A percentile compares a stretch with the other conserved stretches of the same genome.
Evolutionary conservation across 2,888 invertebrate genomes (phyloP).

Genomic region (Pollenia amentaria): DNA sequence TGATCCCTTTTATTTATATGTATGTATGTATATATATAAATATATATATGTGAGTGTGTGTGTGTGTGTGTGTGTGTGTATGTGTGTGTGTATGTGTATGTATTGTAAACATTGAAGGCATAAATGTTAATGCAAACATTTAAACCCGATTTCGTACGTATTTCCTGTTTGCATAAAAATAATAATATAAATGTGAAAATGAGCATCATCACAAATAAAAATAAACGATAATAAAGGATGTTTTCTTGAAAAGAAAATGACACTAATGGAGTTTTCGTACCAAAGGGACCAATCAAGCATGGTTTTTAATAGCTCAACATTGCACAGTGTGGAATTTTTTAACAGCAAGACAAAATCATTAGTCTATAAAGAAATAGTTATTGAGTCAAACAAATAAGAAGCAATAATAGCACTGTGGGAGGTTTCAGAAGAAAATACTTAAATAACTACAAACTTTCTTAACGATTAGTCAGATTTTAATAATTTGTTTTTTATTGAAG

Average conservation of each 20-base stretch:
- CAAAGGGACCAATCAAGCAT: not conserved
- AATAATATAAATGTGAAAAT: slow-evolving; percentile 25
- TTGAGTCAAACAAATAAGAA: no score
- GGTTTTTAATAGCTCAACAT: not conserved
- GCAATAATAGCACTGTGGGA: no score
- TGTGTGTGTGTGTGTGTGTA: not conserved
- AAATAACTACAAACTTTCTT: no score
- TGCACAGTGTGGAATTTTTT: no score
- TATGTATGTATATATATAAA: no score
- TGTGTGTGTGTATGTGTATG: not conserved
- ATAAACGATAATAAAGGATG: not conserved
- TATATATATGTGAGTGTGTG: not conserved
- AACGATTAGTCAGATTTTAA: no score
- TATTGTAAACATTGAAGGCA: slow-evolving; percentile 14
- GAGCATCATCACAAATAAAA: slow-evolving; percentile 28
- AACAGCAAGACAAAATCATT: no score
- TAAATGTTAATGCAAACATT: slow-evolving; percentile 26
- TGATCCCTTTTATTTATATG: no score
- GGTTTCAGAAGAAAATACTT: no score
- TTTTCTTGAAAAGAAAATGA: slow-evolving; percentile 54
- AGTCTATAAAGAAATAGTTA: no score
- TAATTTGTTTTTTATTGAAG: no score
- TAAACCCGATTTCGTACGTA: slow-evolving; percentile 28
- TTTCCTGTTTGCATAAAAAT: slow-evolving; percentile 4
- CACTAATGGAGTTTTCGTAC: not conserved